These are phyloP conservation scores for Hippocampus kuda DNA, from an alignment of 2,797 vertebrate species.

Conservation along the genomic window DNA sequence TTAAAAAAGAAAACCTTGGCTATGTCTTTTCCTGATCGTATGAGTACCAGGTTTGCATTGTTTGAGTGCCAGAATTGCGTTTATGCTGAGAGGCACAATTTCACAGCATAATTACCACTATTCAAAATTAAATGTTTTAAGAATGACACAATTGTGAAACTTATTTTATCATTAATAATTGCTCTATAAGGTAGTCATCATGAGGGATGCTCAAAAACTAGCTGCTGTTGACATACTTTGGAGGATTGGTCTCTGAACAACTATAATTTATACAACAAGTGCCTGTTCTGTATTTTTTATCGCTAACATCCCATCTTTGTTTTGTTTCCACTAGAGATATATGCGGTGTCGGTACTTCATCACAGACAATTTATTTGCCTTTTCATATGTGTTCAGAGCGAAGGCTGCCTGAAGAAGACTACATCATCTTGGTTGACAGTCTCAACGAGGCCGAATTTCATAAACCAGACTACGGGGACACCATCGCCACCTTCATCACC, in stretches of 20 bases:
- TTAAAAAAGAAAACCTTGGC: background rate
- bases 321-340: background rate
- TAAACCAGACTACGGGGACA: constrained; percentile 97
- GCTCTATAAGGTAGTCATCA: too few species aligned
- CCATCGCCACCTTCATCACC: constrained; percentile 86
- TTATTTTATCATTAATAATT: too few species aligned
- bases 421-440: constrained; percentile 89
- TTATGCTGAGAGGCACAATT: too few species aligned
- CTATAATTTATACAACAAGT: background rate
- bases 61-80: too few species aligned
- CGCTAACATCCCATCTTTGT: background rate
- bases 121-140: too few species aligned
- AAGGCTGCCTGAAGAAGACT: constrained; percentile 89
- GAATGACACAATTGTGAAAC: too few species aligned
- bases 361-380: background rate
- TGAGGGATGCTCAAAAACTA: background rate
- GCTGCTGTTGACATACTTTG: background rate
- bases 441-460: constrained; percentile 98
- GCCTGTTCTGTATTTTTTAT: background rate
- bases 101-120: too few species aligned
- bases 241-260: background rate
- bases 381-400: constrained; percentile 65
- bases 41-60: background rate
- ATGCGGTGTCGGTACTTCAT: too few species aligned
- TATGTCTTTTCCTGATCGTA: background rate